Conservation (phyloP, 2,888 invertebrate species). For the Tenthredo distinguenda region DNA sequence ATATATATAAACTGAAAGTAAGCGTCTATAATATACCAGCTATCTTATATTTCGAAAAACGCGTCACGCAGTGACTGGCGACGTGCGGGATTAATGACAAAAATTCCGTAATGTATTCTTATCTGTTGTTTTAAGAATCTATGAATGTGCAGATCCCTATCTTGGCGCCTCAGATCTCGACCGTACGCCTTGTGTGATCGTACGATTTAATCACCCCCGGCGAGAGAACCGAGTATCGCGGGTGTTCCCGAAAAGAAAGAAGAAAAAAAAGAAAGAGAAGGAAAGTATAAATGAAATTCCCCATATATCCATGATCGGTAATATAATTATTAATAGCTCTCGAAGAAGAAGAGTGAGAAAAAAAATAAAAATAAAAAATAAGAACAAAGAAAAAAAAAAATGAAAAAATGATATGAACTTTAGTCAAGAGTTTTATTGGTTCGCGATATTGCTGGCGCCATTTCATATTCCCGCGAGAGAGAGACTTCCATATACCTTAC, state of each 20-base stretch:
- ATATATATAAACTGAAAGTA: not conserved
- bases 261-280: not conserved
- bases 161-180: slow-evolving; percentile 34
- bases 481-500: not conserved
- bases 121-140: slow-evolving; percentile 40
- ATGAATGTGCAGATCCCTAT: slow-evolving; percentile 46
- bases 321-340: no score
- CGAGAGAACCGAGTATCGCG: not conserved
- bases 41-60: not conserved
- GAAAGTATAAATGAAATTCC: no score
- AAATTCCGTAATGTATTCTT: slow-evolving; percentile 4
- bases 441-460: slow-evolving; percentile 18
- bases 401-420: not conserved
- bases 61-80: not conserved
- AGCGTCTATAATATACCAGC: not conserved
- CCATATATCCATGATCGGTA: no score
- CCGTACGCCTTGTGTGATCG: not conserved
- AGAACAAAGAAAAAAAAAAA: not conserved
- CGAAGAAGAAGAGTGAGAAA: not conserved
- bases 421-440: slow-evolving; percentile 15
- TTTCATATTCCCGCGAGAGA: not conserved
- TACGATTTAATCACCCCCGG: not conserved
- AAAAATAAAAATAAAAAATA: no score
- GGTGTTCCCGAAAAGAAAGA: not conserved
- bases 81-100: not conserved